phyloP scores from a whole-genome alignment of 2,797 vertebrate species.

The Leptodactylus fallax region DNA sequence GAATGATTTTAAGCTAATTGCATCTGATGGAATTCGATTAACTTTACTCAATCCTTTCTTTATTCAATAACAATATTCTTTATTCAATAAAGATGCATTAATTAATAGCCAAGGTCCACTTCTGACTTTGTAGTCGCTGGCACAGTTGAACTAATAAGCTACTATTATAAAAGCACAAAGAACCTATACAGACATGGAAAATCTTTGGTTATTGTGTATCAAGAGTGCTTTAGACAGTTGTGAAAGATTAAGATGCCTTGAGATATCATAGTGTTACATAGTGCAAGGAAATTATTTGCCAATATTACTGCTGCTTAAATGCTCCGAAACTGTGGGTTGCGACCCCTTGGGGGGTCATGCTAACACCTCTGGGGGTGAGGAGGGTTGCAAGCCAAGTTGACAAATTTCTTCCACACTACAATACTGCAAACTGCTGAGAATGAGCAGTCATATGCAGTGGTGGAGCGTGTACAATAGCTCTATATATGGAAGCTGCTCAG shows the following conservation, averaged over 20 bases:
- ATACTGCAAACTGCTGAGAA: too few relatives aligned
- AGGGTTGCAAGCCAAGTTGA: too few relatives aligned
- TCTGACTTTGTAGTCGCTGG: conserved; percentile 48
- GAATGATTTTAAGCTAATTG: conserved; percentile 63
- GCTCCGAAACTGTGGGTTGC: too few relatives aligned
- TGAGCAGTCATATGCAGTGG: too few relatives aligned
- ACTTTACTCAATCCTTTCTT: conserved; percentile 64
- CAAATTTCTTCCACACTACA: too few relatives aligned
- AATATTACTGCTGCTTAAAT: too few relatives aligned
- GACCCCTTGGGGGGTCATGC: too few relatives aligned
- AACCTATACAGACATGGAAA: conserved; percentile 3
- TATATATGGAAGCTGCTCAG: too few relatives aligned
- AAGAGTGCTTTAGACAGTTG: not conserved
- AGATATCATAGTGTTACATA: not conserved
- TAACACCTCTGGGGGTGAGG: too few relatives aligned
- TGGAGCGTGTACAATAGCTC: too few relatives aligned
- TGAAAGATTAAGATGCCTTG: not conserved
- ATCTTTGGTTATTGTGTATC: not conserved
- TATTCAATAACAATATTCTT: conserved; percentile 72
- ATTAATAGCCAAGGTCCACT: conserved; percentile 71
- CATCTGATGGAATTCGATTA: conserved; percentile 61
- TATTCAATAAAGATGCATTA: conserved; percentile 72
- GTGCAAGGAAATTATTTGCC: not conserved
- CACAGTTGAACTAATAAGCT: conserved; percentile 70
- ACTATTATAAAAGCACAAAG: conserved; percentile 41